phyloP scores from a whole-genome alignment of 1,140 invertebrate genomes.

The Sinella curviseta region DNA sequence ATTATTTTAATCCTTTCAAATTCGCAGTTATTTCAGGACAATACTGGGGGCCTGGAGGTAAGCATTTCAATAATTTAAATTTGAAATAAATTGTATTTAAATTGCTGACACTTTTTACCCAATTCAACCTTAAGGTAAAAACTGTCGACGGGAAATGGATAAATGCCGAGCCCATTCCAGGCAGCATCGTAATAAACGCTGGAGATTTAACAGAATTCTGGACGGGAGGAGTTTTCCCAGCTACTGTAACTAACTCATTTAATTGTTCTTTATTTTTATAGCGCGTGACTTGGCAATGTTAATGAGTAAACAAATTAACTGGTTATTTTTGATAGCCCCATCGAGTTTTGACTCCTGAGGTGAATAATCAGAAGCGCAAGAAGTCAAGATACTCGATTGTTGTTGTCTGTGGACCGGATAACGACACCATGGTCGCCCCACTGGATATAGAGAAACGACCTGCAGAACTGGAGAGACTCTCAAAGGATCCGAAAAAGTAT shows the following conservation, averaged over 20 bases:
- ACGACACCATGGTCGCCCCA: not conserved
- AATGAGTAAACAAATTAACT: conserved; percentile 7
- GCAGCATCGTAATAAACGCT: conserved; percentile 75
- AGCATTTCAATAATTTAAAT: not conserved
- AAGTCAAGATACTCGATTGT: conserved; percentile 23
- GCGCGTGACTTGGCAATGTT: not conserved
- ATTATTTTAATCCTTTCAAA: no score
- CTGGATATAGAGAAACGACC: not conserved
- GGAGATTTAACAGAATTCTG: conserved; percentile 75
- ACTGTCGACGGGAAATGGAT: conserved; percentile 68
- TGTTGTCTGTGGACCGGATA: conserved; percentile 24
- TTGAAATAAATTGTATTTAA: not conserved
- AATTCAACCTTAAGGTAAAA: conserved; percentile 27
- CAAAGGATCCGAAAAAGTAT: not conserved
- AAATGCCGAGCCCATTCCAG: conserved; percentile 72
- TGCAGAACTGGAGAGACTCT: not conserved
- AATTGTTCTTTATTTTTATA: not conserved
- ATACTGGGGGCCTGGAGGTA: conserved; percentile 39
- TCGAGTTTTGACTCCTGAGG: conserved; percentile 28
- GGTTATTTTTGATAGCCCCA: conserved; percentile 10
- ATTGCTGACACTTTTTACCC: not conserved
- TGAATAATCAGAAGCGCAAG: conserved; percentile 52
- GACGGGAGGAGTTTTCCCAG: conserved; percentile 70
- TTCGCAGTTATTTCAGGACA: conserved; percentile 47
- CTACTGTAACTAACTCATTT: conserved; percentile 61